These are phyloP conservation scores for Mormyrops boulengeri DNA, from an alignment of 2,797 vertebrate genomes.

Conservation along the genomic window DNA sequence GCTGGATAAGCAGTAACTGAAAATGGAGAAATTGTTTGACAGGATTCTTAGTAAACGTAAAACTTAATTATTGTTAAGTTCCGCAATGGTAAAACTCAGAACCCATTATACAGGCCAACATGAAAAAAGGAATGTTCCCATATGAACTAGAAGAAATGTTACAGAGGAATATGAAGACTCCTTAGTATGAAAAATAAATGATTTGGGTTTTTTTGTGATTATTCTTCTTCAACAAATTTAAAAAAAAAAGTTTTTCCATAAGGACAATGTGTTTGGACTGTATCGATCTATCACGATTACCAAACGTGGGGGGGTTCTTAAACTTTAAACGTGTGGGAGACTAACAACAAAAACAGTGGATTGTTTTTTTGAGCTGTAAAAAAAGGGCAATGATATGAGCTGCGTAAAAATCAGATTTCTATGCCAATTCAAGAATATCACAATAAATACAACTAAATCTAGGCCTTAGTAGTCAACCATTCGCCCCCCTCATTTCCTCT, in stretches of 20 bases:
- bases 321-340: background rate
- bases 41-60: background rate
- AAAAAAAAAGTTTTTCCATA: background rate
- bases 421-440: slow-evolving; percentile 22
- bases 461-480: slow-evolving; percentile 40
- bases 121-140: background rate
- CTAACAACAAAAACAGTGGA: background rate
- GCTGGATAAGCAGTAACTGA: background rate
- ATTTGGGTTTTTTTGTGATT: background rate
- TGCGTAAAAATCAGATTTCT: slow-evolving; percentile 28
- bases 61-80: background rate
- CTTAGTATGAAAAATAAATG: background rate
- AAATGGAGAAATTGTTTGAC: background rate
- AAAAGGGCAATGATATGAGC: slow-evolving; percentile 29
- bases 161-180: background rate
- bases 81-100: background rate
- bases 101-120: background rate
- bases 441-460: slow-evolving; percentile 17
- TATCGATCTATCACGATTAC: background rate
- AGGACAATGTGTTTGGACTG: background rate
- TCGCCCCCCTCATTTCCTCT: slow-evolving; percentile 26
- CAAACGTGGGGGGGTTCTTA: background rate
- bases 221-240: background rate
- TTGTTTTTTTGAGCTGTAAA: background rate
- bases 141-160: background rate